Evolutionary conservation across 2,888 invertebrate genomes (phyloP), one percentile per base, ranked within the genome.

Genomic region (Lasioglossum villosulum): DNA sequence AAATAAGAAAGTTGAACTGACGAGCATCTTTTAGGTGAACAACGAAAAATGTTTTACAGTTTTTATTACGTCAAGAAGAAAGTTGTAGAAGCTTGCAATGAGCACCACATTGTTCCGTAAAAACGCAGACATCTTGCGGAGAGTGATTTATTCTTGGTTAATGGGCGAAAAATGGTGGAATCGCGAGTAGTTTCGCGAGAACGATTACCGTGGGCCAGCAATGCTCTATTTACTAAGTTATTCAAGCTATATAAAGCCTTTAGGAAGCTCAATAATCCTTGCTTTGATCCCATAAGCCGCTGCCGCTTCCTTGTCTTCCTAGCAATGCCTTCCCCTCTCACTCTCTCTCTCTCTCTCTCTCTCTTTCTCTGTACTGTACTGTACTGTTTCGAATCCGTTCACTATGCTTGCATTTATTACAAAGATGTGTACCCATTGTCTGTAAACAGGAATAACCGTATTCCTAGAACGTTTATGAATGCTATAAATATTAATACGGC

Each of bases 241-340:
- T 37, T 84, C 68, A 75, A 79, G 52, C 76, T 63, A 42, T 59
- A 56, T 63, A 45, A 82, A 76, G 66, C 76, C 81, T 82, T 76
- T 52, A 66, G 81, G 72, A 78, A 19, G 30, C 85, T 66, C 86
- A 86, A 82, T 77, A 76, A 79, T 82, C 86, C 86, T 77, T 16
- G 56, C 86, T 86, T 86, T 82, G 86, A 71, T 73, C 48, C 73
- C 59, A 37, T 68, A 68, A 68, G 68, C 68, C 37, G 37, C 23
- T 37, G 68, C 37, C 4, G 23, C 68, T 37, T 68, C 68, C 68
- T 37, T 68, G 23, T 23, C 23, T 34, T 37, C 23, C 23, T 8
- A 19, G 19, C 23, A 34, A 37, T 68, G 37, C 37, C 23, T 30
- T 23, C 14, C 59, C 27, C 56, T 56, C 12, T n/a, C 56, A 27